phyloP scores from a whole-genome alignment of 2,113 vertebrate species.

The Scartelaos histophorus region DNA sequence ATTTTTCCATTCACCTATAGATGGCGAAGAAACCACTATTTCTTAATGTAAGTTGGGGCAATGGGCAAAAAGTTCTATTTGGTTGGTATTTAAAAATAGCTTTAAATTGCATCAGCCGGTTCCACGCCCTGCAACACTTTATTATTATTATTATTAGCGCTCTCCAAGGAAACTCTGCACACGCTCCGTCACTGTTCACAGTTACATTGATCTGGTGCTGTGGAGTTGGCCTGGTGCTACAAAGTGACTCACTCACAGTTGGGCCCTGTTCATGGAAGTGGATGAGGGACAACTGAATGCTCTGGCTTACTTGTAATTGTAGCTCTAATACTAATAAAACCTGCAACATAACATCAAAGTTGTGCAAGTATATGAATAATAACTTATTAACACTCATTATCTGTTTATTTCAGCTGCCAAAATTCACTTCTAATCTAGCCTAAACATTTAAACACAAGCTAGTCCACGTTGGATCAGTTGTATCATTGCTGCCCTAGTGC shows the following conservation, averaged over 20 bases:
- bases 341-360: background rate
- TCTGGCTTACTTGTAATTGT: background rate
- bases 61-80: background rate
- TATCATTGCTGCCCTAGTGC: too few relatives aligned
- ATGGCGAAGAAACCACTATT: background rate
- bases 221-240: slow-evolving; percentile 32
- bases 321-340: too few relatives aligned
- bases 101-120: slow-evolving; percentile 19
- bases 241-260: slow-evolving; percentile 35
- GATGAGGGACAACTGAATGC: slow-evolving; percentile 18
- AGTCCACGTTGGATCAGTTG: too few relatives aligned
- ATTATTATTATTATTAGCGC: slow-evolving; percentile 17
- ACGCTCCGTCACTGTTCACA: slow-evolving; percentile 16
- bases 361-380: background rate
- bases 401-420: too few relatives aligned
- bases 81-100: slow-evolving; percentile 1
- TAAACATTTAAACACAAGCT: too few relatives aligned
- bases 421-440: too few relatives aligned
- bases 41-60: background rate
- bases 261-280: slow-evolving; percentile 10
- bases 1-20: too few relatives aligned
- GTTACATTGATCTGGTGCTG: slow-evolving; percentile 34
- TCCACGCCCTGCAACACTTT: slow-evolving; percentile 39
- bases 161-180: slow-evolving; percentile 14
- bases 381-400: too few relatives aligned